Conservation (phyloP, 2,113 vertebrate genomes). For the Sylvilagus bachmani region DNA sequence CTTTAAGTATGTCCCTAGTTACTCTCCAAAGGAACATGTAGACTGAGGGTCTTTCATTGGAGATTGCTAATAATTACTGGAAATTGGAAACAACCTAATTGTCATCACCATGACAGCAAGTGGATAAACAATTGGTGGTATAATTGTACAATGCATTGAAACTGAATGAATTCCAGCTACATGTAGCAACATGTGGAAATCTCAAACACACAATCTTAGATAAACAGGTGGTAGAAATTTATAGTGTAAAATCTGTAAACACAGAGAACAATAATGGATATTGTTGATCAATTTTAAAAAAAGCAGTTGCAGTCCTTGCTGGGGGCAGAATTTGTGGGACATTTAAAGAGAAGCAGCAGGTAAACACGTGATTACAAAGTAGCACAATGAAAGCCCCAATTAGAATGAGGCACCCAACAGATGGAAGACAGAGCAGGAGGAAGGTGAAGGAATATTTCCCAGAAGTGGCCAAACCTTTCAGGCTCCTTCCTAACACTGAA, state of each 20-base stretch:
- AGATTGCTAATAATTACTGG: slow-evolving; percentile 2
- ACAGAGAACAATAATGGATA: slow-evolving; percentile 31
- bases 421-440: neutral
- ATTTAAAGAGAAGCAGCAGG: slow-evolving; percentile 26
- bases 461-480: slow-evolving; percentile 1
- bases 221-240: neutral
- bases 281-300: neutral
- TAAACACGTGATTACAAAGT: neutral
- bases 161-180: slow-evolving; percentile 16
- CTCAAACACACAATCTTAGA: slow-evolving; percentile 32
- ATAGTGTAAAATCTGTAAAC: slow-evolving; percentile 12
- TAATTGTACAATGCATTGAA: slow-evolving; percentile 29
- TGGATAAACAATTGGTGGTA: slow-evolving; percentile 13
- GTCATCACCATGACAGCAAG: slow-evolving; percentile 38
- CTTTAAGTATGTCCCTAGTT: neutral
- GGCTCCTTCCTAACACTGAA: neutral
- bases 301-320: neutral
- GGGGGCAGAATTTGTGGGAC: neutral
- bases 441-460: slow-evolving; percentile 1
- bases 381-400: neutral
- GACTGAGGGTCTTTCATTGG: neutral
- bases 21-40: neutral
- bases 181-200: slow-evolving; percentile 17
- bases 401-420: neutral
- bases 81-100: slow-evolving; percentile 49